These are phyloP conservation scores for Neoscelio sp. DNA, from an alignment of 2,888 invertebrate genomes.

Conservation along the genomic window DNA sequence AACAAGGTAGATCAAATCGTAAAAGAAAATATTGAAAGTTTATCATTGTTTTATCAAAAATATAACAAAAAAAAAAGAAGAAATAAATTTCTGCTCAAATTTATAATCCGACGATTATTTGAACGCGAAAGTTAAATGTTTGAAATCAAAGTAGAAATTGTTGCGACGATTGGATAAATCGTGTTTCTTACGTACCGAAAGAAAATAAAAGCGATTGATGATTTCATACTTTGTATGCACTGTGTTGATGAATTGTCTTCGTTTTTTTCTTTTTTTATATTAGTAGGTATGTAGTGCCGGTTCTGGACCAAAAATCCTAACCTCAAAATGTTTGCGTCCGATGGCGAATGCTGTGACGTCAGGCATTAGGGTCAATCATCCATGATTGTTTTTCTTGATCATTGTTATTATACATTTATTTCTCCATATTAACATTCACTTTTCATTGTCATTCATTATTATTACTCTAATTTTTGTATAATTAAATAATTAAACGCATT, in stretches of 20 bases:
- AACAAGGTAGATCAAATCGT: conserved; percentile 49
- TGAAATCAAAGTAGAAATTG: conserved; percentile 55
- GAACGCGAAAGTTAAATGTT: conserved; percentile 51
- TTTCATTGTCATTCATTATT: too few relatives aligned
- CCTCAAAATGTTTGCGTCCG: too few relatives aligned
- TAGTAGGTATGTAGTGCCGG: too few relatives aligned
- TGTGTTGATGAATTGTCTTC: conserved; percentile 3
- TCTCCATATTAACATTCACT: too few relatives aligned
- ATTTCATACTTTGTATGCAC: conserved; percentile 20
- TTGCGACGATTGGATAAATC: conserved; percentile 30
- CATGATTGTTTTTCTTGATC: too few relatives aligned
- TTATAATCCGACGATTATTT: conserved; percentile 39
- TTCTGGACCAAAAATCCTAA: too few relatives aligned
- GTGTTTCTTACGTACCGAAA: conserved; percentile 1
- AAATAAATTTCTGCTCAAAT: conserved; percentile 47
- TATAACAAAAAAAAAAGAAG: conserved; percentile 22
- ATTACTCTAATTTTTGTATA: too few relatives aligned
- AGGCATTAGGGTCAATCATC: too few relatives aligned
- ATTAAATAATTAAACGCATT: too few relatives aligned
- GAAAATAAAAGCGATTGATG: neutral
- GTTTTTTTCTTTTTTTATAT: neutral
- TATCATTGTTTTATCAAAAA: conserved; percentile 59
- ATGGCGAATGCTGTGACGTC: too few relatives aligned
- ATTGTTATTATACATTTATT: too few relatives aligned
- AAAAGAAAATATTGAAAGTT: conserved; percentile 48